phyloP scores from a whole-genome alignment of 2,888 invertebrate genomes.

The Aphidius colemani region DNA sequence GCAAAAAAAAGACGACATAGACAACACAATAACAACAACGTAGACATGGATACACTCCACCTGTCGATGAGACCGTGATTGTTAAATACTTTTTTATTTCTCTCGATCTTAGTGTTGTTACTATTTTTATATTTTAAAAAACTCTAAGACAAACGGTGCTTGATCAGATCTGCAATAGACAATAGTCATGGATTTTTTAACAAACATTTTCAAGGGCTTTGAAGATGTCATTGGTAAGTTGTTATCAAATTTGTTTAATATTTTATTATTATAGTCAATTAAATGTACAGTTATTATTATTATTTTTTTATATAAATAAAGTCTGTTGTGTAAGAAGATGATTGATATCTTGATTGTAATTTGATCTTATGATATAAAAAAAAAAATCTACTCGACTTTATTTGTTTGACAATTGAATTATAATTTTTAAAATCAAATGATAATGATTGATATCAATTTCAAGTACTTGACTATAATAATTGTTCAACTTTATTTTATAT shows the following conservation, averaged over 20 bases:
- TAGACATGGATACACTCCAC: too few species aligned
- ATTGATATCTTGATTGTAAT: neutral
- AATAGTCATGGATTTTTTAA: too few species aligned
- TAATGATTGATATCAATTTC: neutral
- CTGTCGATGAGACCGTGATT: too few species aligned
- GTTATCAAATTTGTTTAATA: neutral
- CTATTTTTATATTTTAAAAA: too few species aligned
- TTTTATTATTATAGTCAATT: slow-evolving; percentile 5
- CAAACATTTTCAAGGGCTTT: slow-evolving; percentile 38
- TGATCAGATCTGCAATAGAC: too few species aligned
- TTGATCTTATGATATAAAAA: neutral
- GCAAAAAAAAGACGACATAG: too few species aligned
- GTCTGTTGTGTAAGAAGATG: neutral
- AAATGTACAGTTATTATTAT: neutral
- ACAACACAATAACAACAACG: too few species aligned
- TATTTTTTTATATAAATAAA: neutral
- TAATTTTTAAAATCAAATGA: neutral
- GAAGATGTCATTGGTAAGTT: slow-evolving; percentile 48
- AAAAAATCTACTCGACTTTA: too few species aligned
- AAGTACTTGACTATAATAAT: neutral
- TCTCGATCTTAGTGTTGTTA: too few species aligned
- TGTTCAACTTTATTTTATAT: too few species aligned
- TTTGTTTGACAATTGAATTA: neutral
- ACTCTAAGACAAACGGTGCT: too few species aligned
- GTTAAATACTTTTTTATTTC: too few species aligned